phyloP scores from a whole-genome alignment of 2,888 invertebrate species.

The Tenodera sinensis region DNA sequence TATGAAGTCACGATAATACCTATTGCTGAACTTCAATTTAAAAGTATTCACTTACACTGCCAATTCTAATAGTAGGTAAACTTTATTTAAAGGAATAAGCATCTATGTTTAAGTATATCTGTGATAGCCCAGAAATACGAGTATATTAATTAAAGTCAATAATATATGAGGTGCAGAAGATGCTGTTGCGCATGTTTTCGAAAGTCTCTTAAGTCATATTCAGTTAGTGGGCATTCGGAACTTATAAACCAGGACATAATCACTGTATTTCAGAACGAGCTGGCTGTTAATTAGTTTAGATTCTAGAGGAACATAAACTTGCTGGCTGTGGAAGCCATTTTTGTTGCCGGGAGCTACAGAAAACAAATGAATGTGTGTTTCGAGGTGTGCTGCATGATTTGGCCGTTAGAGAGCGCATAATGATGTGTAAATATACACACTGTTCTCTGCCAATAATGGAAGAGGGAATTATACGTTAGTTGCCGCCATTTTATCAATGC shows the following conservation, averaged over 20 bases:
- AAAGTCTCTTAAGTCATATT: not conserved
- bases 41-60: too few species aligned
- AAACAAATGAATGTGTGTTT: not conserved
- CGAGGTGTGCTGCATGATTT: slow-evolving; percentile 7
- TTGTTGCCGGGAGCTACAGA: not conserved
- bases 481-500: slow-evolving; percentile 26
- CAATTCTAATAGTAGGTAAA: too few species aligned
- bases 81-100: too few species aligned
- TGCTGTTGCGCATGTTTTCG: not conserved
- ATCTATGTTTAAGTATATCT: too few species aligned
- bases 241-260: not conserved
- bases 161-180: not conserved
- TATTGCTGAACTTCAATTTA: too few species aligned
- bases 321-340: not conserved
- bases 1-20: too few species aligned
- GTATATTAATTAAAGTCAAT: too few species aligned
- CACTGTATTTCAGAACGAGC: not conserved
- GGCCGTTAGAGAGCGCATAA: slow-evolving; percentile 18
- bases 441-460: slow-evolving; percentile 15
- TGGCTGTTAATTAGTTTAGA: not conserved
- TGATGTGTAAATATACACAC: slow-evolving; percentile 25
- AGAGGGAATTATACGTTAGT: slow-evolving; percentile 18
- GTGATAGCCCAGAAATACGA: too few species aligned
- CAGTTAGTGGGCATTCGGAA: not conserved
- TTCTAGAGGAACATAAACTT: not conserved